Evolutionary conservation across 2,113 vertebrate species (phyloP).

Genomic region (Embiotoca jacksoni): DNA sequence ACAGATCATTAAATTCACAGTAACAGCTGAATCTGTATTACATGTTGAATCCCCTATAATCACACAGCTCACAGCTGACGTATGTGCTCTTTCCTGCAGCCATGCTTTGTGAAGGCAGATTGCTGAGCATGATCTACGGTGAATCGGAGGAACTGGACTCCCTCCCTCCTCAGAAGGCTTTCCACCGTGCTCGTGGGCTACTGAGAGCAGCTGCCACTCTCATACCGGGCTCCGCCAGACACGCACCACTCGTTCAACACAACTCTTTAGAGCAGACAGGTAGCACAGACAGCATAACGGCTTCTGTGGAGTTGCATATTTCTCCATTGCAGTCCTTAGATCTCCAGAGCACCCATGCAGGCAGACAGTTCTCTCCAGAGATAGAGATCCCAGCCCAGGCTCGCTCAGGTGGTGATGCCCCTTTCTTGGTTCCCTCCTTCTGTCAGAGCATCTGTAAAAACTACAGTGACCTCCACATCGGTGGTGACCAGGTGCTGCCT

Average conservation of each 20-base stretch:
- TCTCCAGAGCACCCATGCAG: background rate
- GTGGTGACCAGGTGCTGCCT: constrained; percentile 93
- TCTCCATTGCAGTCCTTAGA: constrained; percentile 47
- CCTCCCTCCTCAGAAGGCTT: constrained; percentile 16
- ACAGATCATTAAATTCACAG: no score
- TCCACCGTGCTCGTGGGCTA: constrained; percentile 10
- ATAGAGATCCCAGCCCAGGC: constrained; percentile 76
- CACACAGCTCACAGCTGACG: no score
- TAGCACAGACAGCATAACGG: constrained; percentile 46
- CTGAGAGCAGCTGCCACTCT: constrained; percentile 70
- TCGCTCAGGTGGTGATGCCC: constrained; percentile 75
- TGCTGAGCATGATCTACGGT: constrained; percentile 86
- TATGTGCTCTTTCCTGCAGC: constrained; percentile 63
- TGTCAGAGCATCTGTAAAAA: constrained; percentile 96
- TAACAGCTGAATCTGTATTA: background rate
- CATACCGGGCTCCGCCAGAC: constrained; percentile 41
- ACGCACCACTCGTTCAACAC: constrained; percentile 40
- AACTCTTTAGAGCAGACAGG: constrained; percentile 71
- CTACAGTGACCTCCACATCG: constrained; percentile 95
- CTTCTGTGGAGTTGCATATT: constrained; percentile 23
- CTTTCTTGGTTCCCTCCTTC: constrained; percentile 92
- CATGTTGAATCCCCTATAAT: background rate
- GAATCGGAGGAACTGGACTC: constrained; percentile 64
- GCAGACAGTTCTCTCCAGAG: constrained; percentile 77
- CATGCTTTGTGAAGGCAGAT: constrained; percentile 94